Percentiles rank a stretch among this genome's conserved stretches.
These are phyloP conservation scores for Megalops atlanticus DNA, from an alignment of 2,113 vertebrate species.

Conservation along the genomic window DNA sequence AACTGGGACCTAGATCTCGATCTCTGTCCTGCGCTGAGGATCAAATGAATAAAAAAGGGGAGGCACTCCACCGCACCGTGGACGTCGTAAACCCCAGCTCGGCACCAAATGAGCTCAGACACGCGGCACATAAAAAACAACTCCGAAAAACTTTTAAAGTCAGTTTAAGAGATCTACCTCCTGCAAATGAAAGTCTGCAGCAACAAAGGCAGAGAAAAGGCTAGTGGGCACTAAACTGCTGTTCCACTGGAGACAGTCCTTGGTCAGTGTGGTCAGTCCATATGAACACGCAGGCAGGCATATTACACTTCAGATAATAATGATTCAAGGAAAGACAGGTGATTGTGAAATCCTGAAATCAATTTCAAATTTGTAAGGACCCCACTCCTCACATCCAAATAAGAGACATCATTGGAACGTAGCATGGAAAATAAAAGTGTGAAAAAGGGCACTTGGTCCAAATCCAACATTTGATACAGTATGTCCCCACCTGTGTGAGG, in stretches of 20 bases:
- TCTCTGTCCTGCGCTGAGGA: constrained; percentile 12
- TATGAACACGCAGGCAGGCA: background rate
- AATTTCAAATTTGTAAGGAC: background rate
- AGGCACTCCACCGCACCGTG: background rate
- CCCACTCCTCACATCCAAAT: background rate
- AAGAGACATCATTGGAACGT: background rate
- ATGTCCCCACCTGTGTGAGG: no score
- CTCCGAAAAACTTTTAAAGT: background rate
- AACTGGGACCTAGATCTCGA: constrained; percentile 18
- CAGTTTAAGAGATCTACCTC: background rate
- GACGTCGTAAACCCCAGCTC: constrained; percentile 8
- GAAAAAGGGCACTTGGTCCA: no score
- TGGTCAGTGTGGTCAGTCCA: background rate
- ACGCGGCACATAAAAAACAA: background rate
- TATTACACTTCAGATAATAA: background rate
- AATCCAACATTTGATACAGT: no score
- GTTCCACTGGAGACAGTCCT: background rate
- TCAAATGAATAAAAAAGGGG: constrained; percentile 10
- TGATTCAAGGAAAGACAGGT: background rate
- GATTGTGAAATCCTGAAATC: background rate
- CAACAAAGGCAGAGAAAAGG: background rate
- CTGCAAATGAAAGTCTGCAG: background rate
- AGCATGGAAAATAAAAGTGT: no score
- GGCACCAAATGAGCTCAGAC: background rate
- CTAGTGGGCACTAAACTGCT: background rate